Percentiles rank a stretch among this genome's conserved stretches.
Conservation (phyloP, 2,797 vertebrate species). For the Poeciliopsis gracilis region DNA sequence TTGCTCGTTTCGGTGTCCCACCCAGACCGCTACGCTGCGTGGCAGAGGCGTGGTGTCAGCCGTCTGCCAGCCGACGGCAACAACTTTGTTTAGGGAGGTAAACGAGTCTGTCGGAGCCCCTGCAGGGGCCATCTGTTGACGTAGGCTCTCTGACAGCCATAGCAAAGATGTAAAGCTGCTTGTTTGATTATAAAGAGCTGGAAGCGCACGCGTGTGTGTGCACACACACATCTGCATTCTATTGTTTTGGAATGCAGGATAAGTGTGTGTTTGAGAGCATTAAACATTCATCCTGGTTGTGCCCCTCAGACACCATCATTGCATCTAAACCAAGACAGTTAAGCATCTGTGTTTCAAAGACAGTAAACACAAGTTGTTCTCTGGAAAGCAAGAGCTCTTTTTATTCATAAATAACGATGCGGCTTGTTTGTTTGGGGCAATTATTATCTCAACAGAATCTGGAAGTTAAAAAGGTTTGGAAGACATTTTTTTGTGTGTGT, state of each 20-base stretch:
- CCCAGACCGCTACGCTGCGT: conserved; percentile 57
- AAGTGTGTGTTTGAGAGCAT: background rate
- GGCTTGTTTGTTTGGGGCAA: background rate
- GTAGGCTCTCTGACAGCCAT: conserved; percentile 20
- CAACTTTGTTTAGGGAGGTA: conserved; percentile 65
- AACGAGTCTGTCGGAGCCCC: conserved; percentile 51
- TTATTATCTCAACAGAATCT: too few relatives aligned
- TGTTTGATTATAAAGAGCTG: conserved; percentile 42
- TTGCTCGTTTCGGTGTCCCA: conserved; percentile 36
- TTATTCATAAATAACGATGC: background rate
- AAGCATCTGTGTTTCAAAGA: background rate
- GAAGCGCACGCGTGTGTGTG: conserved; percentile 1
- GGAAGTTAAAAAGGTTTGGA: too few relatives aligned
- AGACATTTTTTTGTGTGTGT: too few relatives aligned
- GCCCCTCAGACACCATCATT: background rate
- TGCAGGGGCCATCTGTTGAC: conserved; percentile 62
- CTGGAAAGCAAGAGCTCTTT: background rate
- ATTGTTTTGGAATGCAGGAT: conserved; percentile 4
- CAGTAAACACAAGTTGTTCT: background rate
- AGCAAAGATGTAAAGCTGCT: conserved; percentile 30
- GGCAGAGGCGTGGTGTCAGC: conserved; percentile 60
- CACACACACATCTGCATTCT: conserved; percentile 27
- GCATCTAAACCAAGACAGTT: background rate
- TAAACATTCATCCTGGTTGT: background rate
- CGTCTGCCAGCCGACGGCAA: conserved; percentile 56